A percentile compares a stretch with the other conserved stretches of the same genome.
These are phyloP conservation scores for Andrena flavipes DNA, from an alignment of 2,888 invertebrate genomes.

Conservation along the genomic window DNA sequence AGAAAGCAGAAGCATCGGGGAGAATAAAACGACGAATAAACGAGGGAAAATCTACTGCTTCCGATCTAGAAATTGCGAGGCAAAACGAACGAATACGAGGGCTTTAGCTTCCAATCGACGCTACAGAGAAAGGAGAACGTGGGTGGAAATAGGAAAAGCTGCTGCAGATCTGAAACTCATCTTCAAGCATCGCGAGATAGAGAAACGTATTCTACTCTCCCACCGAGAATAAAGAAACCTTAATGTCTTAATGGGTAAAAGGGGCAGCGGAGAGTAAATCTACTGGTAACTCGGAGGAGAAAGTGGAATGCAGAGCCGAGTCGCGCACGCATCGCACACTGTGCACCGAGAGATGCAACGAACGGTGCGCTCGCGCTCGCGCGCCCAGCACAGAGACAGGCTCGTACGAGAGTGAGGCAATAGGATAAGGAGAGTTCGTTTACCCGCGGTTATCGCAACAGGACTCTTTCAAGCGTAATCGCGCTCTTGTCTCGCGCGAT, in stretches of 20 bases:
- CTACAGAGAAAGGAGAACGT: neutral
- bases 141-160: neutral
- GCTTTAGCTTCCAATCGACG: neutral
- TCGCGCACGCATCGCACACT: neutral
- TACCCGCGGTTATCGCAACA: constrained; percentile 73
- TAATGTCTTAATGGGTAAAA: too few relatives aligned
- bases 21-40: too few relatives aligned
- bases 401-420: constrained; percentile 42
- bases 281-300: constrained; percentile 4
- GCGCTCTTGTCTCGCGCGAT: constrained; percentile 68
- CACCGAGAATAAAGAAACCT: neutral
- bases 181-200: too few relatives aligned
- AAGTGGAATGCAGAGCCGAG: constrained; percentile 10
- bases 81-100: neutral
- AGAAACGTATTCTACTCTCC: neutral
- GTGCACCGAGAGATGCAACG: neutral
- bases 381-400: neutral
- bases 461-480: constrained; percentile 72
- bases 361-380: neutral
- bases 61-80: neutral
- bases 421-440: constrained; percentile 72
- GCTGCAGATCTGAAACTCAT: neutral
- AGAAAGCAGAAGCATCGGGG: too few relatives aligned
- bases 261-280: too few relatives aligned
- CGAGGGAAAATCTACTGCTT: too few relatives aligned